Conservation (phyloP, 2,888 invertebrate genomes). For the Synanthedon formicaeformis region DNA sequence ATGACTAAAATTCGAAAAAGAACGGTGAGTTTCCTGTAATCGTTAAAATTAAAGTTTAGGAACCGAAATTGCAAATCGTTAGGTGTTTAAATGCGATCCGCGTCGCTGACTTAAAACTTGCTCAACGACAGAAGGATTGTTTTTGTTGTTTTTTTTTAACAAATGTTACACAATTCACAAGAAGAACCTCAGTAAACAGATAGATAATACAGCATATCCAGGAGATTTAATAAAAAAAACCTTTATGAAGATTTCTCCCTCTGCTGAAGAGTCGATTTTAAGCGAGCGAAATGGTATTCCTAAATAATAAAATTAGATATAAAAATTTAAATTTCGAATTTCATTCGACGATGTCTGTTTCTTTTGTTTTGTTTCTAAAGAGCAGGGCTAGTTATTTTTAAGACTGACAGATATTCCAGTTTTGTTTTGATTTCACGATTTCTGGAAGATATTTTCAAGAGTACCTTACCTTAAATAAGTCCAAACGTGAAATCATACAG, state of each 20-base stretch:
- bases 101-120: too few species aligned
- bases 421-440: conserved; percentile 46
- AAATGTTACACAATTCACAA: too few species aligned
- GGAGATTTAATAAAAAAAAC: conserved; percentile 1
- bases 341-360: conserved; percentile 13
- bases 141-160: too few species aligned
- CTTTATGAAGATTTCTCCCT: conserved; percentile 21
- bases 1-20: conserved; percentile 28
- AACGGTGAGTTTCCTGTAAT: conserved; percentile 69
- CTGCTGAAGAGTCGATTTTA: too few species aligned
- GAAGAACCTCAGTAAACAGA: too few species aligned
- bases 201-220: too few species aligned
- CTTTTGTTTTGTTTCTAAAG: conserved; percentile 26
- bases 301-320: conserved; percentile 50
- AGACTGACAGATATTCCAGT: conserved; percentile 65
- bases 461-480: conserved; percentile 59
- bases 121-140: too few species aligned
- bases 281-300: conserved; percentile 4
- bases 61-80: conserved; percentile 58
- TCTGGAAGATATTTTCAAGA: conserved; percentile 38
- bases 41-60: conserved; percentile 55
- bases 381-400: conserved; percentile 53
- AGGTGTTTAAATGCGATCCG: conserved; percentile 34
- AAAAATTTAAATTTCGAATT: conserved; percentile 17
- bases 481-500: conserved; percentile 66